These are phyloP conservation scores for Siderastrea radians DNA, from an alignment of 92 coral and sea anemone genomes.

Conservation along the genomic window DNA sequence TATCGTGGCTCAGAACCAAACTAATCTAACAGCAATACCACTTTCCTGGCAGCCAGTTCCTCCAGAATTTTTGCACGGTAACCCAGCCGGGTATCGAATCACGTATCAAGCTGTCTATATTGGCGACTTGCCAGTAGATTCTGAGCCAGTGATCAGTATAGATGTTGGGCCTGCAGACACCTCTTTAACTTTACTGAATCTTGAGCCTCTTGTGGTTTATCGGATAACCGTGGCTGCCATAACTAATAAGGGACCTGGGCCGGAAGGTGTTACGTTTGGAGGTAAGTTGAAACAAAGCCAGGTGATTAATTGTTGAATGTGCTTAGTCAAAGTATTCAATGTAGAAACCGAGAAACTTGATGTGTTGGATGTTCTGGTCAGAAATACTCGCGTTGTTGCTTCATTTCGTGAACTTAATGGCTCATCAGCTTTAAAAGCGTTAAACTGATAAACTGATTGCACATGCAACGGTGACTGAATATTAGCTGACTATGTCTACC, in stretches of 20 bases:
- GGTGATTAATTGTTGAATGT: no score
- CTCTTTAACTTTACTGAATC: slow-evolving; percentile 32
- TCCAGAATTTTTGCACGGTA: slow-evolving; percentile 67
- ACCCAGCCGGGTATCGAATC: slow-evolving; percentile 76
- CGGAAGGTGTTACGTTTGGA: slow-evolving; percentile 58
- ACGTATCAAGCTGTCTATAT: slow-evolving; percentile 46
- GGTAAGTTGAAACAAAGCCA: slow-evolving; percentile 8
- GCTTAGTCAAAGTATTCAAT: neutral
- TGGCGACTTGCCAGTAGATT: slow-evolving; percentile 53
- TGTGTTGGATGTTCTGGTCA: no score
- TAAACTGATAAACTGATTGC: no score
- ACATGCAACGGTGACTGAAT: no score
- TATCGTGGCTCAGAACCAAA: slow-evolving; percentile 70
- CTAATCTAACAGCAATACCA: slow-evolving; percentile 57
- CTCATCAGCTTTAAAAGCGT: no score
- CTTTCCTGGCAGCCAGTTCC: slow-evolving; percentile 86
- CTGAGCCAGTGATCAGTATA: neutral
- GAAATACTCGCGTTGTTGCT: no score
- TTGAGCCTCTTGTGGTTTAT: slow-evolving; percentile 57
- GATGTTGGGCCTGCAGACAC: slow-evolving; percentile 27
- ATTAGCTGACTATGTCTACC: no score
- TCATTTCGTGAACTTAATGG: no score
- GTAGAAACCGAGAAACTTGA: no score
- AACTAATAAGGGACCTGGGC: slow-evolving; percentile 62
- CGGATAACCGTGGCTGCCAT: slow-evolving; percentile 58